Conservation (phyloP, 2,113 vertebrate genomes). For the Tretioscincus oriximinensis region DNA sequence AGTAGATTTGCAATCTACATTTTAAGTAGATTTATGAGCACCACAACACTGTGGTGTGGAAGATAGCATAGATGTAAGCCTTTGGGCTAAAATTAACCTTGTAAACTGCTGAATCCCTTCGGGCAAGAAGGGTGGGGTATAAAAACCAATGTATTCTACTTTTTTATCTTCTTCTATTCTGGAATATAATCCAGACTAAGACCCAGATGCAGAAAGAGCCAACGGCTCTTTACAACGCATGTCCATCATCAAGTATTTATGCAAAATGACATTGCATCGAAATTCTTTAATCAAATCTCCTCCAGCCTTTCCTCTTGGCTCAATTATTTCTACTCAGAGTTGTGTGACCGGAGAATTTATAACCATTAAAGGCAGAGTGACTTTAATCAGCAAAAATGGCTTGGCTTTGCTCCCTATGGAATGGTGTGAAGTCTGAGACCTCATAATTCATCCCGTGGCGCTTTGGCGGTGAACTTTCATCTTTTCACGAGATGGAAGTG, state of each 20-base stretch:
- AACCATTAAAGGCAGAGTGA: slow-evolving; percentile 22
- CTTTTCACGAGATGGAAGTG: neutral
- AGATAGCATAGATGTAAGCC: too few species aligned
- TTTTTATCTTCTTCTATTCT: too few species aligned
- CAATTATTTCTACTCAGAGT: neutral
- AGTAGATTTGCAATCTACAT: too few species aligned
- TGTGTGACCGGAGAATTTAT: neutral
- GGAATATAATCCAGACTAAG: neutral
- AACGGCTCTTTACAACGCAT: neutral
- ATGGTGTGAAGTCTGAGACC: neutral
- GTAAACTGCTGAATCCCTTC: too few species aligned
- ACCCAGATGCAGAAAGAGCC: too few species aligned
- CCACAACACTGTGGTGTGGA: too few species aligned
- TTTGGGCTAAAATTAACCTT: too few species aligned
- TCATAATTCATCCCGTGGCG: neutral
- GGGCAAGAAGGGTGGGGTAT: too few species aligned
- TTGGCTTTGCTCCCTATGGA: slow-evolving; percentile 15
- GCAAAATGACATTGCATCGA: neutral
- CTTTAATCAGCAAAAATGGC: slow-evolving; percentile 35
- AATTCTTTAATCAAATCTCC: neutral
- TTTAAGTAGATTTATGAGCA: too few species aligned
- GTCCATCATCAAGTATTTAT: accelerated
- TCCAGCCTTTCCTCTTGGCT: neutral
- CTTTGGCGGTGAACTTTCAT: neutral
- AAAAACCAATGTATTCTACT: too few species aligned